Percentiles rank a stretch among this genome's conserved stretches.
Conservation (phyloP, 2,113 vertebrate species). For the Oplegnathus fasciatus region DNA sequence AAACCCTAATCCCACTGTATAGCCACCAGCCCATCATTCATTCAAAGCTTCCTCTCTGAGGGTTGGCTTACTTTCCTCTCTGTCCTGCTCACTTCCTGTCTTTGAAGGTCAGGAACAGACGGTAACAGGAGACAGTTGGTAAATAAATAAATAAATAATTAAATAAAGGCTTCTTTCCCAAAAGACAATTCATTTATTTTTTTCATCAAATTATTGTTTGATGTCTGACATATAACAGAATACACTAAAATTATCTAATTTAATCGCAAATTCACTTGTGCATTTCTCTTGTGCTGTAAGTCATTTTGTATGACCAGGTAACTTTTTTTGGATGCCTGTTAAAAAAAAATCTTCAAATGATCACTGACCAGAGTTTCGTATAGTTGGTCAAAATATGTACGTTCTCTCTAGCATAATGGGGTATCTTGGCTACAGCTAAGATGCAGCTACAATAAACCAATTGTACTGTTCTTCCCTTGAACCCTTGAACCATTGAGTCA, state of each 20-base stretch:
- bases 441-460: background rate
- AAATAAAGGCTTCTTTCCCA: slow-evolving; percentile 12
- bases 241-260: background rate
- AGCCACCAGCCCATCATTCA: slow-evolving; percentile 73
- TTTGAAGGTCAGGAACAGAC: slow-evolving; percentile 58
- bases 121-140: slow-evolving; percentile 24
- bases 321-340: background rate
- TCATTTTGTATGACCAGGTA: background rate
- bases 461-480: too few species aligned
- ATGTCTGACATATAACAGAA: background rate
- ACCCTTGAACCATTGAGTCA: background rate
- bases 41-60: slow-evolving; percentile 76
- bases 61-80: slow-evolving; percentile 65
- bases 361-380: background rate
- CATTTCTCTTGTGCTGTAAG: background rate
- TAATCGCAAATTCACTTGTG: background rate
- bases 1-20: slow-evolving; percentile 63
- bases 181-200: slow-evolving; percentile 9
- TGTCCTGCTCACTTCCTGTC: slow-evolving; percentile 58
- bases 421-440: background rate
- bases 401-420: background rate
- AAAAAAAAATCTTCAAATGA: background rate
- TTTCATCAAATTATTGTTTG: background rate
- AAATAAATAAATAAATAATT: slow-evolving; percentile 6
- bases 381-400: background rate